Evolutionary conservation across 2,888 invertebrate species (phyloP), one percentile per base, ranked within the genome.

Genomic region (Tenthredo distinguenda): DNA sequence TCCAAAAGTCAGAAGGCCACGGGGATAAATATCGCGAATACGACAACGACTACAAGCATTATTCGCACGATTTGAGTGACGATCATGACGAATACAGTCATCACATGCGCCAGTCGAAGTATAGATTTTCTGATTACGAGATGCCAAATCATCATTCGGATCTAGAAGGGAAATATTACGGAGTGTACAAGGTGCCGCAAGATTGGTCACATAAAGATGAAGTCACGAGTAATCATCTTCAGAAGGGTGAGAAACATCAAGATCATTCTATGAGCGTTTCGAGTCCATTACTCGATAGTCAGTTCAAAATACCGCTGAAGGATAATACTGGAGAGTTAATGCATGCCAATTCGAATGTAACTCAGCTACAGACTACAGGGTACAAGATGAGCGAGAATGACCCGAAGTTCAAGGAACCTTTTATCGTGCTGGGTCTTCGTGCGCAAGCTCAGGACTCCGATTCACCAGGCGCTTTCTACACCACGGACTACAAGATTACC

Each of bases 351-450:
- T 21, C 31, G n/a, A 55, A 55, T 77, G 7, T 50, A 1, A 50
- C 77, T 50, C 15, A 68, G 26, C 9, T 18, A 18, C n/a, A 37
- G 18, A 77, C 77, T 7, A 77, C 77, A n/a, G 77, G 21, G 9
- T 77, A 77, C 50, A 50, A 77, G 77, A 15, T 55, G 2, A 15
- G 55, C 34, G 77, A 77, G n/a, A 77, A 77, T 77, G 77, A 77
- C 18, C 77, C 58, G 21, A 37, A 37, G 37, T 58, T 81, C 62
- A 37, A 81, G 26, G 40, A 62, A 21, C 81, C 81, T 40, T 37
- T 81, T 7, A 62, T 81, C 62, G 81, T 81, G 15, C 62, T 81
- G 9, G 62, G 81, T 62, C 31, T 81, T 62, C 62, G 37, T 26
- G 40, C 81, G 40, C 37, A 62, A 40, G 6, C 62, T 62, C 31